Evolutionary conservation across 2,888 invertebrate species (phyloP), one percentile per base, ranked within the genome.

Genomic region (Oxytorus armatus): DNA sequence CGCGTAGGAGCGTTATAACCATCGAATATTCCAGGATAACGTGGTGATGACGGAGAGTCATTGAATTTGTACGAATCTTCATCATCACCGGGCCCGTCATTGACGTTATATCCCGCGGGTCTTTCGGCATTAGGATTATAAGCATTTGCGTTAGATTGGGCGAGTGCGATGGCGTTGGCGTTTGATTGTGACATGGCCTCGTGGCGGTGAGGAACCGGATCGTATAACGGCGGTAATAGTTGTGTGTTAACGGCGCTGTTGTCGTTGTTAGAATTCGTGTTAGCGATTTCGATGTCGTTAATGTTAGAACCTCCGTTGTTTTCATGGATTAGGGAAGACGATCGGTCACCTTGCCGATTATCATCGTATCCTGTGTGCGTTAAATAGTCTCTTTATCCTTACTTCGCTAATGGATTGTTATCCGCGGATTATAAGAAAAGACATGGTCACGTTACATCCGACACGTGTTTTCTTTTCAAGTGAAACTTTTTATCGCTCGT

Each of bases 241-340:
- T 36, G 59, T 25, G 16, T 14, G 25, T 68, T 77, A 57, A 39
- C 29, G n/a, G 65, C 55, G 51, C 53, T 69, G 51, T 51, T 42
- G 16, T 55, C 44, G 63, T 55, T 36, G 70, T 80, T 72, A 69
- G 75, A 61, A 77, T 82, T 83, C 47, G 77, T 79, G 69, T 84
- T 84, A 47, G 82, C 74, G 4, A 75, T 44, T 0, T 81, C 72
- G 25, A 83, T 79, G 70, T 51, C 74, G 69, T 81, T 81, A 77
- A 18, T 74, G 74, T 81, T 68, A 74, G 73, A 57, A 14, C 47
- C 25, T 49, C 65, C 61, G 47, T n/a, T 47, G 29, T 39, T 57
- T 78, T 74, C 81, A 47, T 36, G 63, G 61, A 49, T 39, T 72
- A 65, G 8, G 25, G 70, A 44, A 11, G 59, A 25, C 53, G 47